phyloP scores from a whole-genome alignment of 2,888 invertebrate genomes.

The Monochamus alternatus region DNA sequence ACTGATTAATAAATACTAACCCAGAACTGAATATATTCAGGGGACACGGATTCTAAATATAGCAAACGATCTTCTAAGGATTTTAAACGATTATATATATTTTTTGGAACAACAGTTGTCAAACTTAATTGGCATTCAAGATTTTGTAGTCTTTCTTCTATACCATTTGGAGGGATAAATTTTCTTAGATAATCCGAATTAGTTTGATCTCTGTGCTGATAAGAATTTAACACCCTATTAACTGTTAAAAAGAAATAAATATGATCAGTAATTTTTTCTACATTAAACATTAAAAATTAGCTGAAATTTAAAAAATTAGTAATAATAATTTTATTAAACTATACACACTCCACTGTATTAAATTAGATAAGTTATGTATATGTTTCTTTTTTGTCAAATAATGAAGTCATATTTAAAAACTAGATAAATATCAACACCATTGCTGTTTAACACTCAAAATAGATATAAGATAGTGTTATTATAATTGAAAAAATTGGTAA shows the following conservation, averaged over 20 bases:
- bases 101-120: conserved; percentile 74
- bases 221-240: conserved; percentile 79
- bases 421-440: too few relatives aligned
- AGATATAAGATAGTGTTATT: too few relatives aligned
- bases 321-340: too few relatives aligned
- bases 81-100: conserved; percentile 81
- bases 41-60: conserved; percentile 83
- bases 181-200: conserved; percentile 72
- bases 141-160: conserved; percentile 80
- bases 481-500: too few relatives aligned
- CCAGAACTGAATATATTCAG: conserved; percentile 84
- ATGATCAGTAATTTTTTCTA: background rate
- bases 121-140: conserved; percentile 78
- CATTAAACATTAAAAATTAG: too few relatives aligned
- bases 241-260: conserved; percentile 71
- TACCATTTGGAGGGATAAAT: conserved; percentile 70
- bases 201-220: conserved; percentile 73
- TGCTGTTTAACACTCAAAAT: too few relatives aligned
- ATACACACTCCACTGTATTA: too few relatives aligned
- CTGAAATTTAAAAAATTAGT: too few relatives aligned
- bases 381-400: too few relatives aligned
- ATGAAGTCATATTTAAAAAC: too few relatives aligned
- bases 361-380: too few relatives aligned
- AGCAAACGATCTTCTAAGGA: conserved; percentile 83
- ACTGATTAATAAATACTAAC: conserved; percentile 68